phyloP scores from a whole-genome alignment of 1,140 invertebrate genomes.

The Drosophila bocki region DNA sequence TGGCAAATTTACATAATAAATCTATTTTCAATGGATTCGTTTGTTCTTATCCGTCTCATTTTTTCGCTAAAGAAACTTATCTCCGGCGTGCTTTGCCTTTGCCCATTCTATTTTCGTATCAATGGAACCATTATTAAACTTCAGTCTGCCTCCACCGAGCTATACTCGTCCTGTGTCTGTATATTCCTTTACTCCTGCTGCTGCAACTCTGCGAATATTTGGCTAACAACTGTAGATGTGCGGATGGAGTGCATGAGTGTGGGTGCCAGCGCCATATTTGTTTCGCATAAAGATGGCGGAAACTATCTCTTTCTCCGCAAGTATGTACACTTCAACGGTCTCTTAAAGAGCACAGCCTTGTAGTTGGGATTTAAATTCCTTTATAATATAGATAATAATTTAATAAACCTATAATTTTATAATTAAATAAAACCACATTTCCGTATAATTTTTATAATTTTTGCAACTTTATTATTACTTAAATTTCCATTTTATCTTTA shows the following conservation, averaged over 20 bases:
- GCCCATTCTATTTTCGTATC: slow-evolving; percentile 47
- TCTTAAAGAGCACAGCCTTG: slow-evolving; percentile 50
- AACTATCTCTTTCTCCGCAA: slow-evolving; percentile 19
- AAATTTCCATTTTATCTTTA: slow-evolving; percentile 60
- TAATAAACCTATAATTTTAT: no score
- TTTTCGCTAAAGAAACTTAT: slow-evolving; percentile 44
- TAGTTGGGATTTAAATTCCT: slow-evolving; percentile 7
- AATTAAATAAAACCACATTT: neutral
- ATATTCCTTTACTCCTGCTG: slow-evolving; percentile 42
- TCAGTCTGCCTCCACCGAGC: slow-evolving; percentile 10
- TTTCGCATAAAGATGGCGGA: slow-evolving; percentile 42
- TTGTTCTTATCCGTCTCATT: slow-evolving; percentile 21
- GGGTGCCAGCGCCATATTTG: slow-evolving; percentile 54
- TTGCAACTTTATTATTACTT: slow-evolving; percentile 79
- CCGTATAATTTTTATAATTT: slow-evolving; percentile 58
- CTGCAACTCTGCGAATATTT: slow-evolving; percentile 54
- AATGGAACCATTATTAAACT: slow-evolving; percentile 62
- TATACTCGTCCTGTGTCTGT: neutral
- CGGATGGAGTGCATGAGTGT: slow-evolving; percentile 18
- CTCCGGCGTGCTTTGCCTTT: slow-evolving; percentile 32
- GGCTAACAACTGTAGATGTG: slow-evolving; percentile 50
- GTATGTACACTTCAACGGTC: slow-evolving; percentile 28
- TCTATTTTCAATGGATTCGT: slow-evolving; percentile 80
- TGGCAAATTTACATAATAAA: slow-evolving; percentile 82
- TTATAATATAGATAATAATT: no score